These are phyloP conservation scores for Drosophila multiciliata DNA, from an alignment of 2,888 invertebrate genomes.

Conservation along the genomic window DNA sequence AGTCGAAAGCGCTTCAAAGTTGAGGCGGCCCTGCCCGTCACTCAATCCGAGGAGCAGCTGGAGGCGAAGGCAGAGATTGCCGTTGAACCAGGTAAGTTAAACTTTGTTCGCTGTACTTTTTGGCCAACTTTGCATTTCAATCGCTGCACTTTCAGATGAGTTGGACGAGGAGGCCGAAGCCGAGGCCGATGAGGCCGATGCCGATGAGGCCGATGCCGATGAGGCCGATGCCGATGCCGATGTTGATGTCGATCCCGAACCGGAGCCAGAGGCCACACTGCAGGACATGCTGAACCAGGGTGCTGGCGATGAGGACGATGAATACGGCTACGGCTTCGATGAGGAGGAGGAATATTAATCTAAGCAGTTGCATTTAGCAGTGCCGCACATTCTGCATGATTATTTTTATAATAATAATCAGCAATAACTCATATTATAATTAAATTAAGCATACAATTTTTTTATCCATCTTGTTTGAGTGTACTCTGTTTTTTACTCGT, in stretches of 20 bases:
- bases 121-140: not conserved
- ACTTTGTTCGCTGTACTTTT: not conserved
- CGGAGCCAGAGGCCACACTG: slow-evolving; percentile 86
- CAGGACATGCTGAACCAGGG: slow-evolving; percentile 88
- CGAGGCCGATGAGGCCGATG: slow-evolving; percentile 65
- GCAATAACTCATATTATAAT: slow-evolving; percentile 54
- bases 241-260: slow-evolving; percentile 83
- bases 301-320: slow-evolving; percentile 88
- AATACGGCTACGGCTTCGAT: slow-evolving; percentile 89
- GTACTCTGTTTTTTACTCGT: not conserved
- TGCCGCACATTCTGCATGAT: slow-evolving; percentile 14
- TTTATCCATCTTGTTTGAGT: not conserved
- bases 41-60: slow-evolving; percentile 54
- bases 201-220: slow-evolving; percentile 62
- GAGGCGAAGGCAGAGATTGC: slow-evolving; percentile 62
- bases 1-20: slow-evolving; percentile 75
- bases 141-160: slow-evolving; percentile 67
- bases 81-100: slow-evolving; percentile 71
- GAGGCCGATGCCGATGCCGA: slow-evolving; percentile 60
- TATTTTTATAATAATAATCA: slow-evolving; percentile 29
- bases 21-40: slow-evolving; percentile 78
- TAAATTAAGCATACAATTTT: slow-evolving; percentile 49
- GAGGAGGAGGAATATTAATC: slow-evolving; percentile 87
- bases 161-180: slow-evolving; percentile 73
- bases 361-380: slow-evolving; percentile 22